Evolutionary conservation across 2,797 vertebrate genomes (phyloP), one percentile per base, ranked within the genome.

Genomic region (Etheostoma nigrum): DNA sequence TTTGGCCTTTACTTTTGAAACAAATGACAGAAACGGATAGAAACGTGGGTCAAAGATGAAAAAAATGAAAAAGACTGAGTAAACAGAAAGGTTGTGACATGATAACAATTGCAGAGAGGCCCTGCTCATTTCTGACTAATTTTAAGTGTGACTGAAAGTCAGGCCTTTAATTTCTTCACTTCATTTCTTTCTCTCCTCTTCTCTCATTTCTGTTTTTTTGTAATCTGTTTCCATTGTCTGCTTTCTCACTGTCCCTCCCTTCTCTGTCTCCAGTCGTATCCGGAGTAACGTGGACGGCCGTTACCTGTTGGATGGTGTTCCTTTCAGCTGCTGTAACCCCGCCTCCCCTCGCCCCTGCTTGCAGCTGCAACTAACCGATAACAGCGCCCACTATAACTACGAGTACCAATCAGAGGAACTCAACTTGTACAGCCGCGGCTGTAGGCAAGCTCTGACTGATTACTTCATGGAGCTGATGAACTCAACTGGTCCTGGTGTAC

Each of bases 271-370:
- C 70, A 99, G 98, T 53, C 98, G 98, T 1, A 95, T 99, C 88
- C 97, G 97, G 87, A 99, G 98, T 93, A 99, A 99, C 0, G 96
- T 99, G 82, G 98, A 99, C 0, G 96, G 98, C 4, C 96, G 97
- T 70, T 99, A 94, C 93, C 92, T 99, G 91, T 78, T 99, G 88
- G 96, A 99, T 0, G 97, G 96, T 0, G 97, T 99, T 54, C 98
- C 98, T 4, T 99, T 98, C 92, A 99, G 98, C 93, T 99, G 98
- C 95, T 99, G 98, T 90, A 99, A 99, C 88, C 98, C 98, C 2
- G 92, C 83, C 81, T 99, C 98, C 0, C 97, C 97, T 0, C 93
- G 98, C 18, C 98, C 98, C 88, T 99, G 98, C 91, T 96, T 99
- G 91, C 97, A 97, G 91, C 90, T 96, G 89, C 96, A 95, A 71